Evolutionary conservation across 2,797 vertebrate genomes (phyloP).

Genomic region (Periophthalmus magnuspinnatus): DNA sequence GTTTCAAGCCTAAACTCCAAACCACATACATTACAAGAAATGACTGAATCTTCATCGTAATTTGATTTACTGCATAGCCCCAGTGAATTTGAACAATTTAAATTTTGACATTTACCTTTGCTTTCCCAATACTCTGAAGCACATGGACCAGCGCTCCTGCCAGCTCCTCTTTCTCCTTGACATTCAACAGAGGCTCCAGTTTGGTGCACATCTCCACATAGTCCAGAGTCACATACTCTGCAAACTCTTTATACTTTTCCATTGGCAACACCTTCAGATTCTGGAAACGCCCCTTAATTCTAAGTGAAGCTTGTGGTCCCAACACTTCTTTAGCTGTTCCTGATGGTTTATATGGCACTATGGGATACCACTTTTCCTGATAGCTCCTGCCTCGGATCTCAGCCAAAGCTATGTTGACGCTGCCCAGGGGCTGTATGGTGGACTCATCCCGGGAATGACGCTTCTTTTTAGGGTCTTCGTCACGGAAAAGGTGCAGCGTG

Average conservation of each 20-base stretch:
- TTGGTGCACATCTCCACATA: constrained; percentile 84
- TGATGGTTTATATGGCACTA: constrained; percentile 70
- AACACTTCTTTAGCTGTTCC: constrained; percentile 62
- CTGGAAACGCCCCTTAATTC: constrained; percentile 85
- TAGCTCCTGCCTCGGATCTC: constrained; percentile 75
- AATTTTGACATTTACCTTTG: constrained; percentile 79
- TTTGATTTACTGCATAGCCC: too few relatives aligned
- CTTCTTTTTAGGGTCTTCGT: constrained; percentile 82
- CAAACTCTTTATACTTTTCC: constrained; percentile 93
- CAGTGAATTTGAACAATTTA: background rate
- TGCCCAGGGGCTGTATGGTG: constrained; percentile 74
- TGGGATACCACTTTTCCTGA: constrained; percentile 88
- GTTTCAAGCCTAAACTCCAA: too few relatives aligned
- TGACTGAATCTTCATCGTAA: too few relatives aligned
- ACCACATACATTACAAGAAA: too few relatives aligned
- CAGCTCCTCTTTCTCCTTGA: constrained; percentile 90
- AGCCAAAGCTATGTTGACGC: constrained; percentile 76
- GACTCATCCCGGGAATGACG: constrained; percentile 72
- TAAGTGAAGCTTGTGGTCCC: constrained; percentile 75
- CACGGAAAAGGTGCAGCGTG: constrained; percentile 81
- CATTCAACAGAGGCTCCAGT: constrained; percentile 84
- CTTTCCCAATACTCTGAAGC: constrained; percentile 90
- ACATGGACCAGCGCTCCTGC: constrained; percentile 88
- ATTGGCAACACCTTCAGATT: constrained; percentile 87
- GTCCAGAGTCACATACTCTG: constrained; percentile 88